These are phyloP conservation scores for Morpho achilles DNA, from an alignment of 2,888 invertebrate species.

Conservation along the genomic window DNA sequence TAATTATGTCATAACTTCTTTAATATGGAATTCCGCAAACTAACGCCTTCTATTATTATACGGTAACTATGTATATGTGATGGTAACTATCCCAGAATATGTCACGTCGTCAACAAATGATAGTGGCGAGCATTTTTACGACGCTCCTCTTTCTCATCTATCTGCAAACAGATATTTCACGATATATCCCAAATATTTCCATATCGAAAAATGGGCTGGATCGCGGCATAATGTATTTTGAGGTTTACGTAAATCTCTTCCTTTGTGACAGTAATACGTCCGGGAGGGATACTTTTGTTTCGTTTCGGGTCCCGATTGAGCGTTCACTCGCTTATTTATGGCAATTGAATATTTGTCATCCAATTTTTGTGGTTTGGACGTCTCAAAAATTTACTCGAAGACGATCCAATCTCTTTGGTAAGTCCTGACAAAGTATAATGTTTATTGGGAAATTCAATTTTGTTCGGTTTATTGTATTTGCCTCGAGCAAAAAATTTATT, in stretches of 20 bases:
- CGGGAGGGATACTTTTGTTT: constrained; percentile 38
- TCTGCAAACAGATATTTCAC: background rate
- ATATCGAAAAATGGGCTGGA: constrained; percentile 30
- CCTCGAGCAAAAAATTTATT: too few relatives aligned
- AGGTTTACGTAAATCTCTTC: constrained; percentile 37
- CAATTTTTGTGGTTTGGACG: constrained; percentile 11
- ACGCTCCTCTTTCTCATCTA: too few relatives aligned
- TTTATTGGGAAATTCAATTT: too few relatives aligned
- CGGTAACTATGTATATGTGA: too few relatives aligned
- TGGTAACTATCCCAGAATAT: too few relatives aligned
- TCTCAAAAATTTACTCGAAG: constrained; percentile 2
- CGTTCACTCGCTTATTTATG: constrained; percentile 25
- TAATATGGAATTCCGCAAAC: too few relatives aligned
- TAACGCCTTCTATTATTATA: too few relatives aligned
- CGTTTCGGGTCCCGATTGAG: constrained; percentile 29
- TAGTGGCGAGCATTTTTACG: too few relatives aligned
- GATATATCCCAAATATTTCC: constrained; percentile 36
- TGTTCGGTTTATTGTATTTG: too few relatives aligned
- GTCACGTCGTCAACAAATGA: too few relatives aligned
- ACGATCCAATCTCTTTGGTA: background rate
- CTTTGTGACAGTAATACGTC: constrained; percentile 40
- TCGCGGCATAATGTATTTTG: constrained; percentile 37
- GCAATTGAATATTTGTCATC: constrained; percentile 26
- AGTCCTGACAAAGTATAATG: too few relatives aligned
- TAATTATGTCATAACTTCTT: too few relatives aligned